Evolutionary conservation across 2,113 vertebrate genomes (phyloP).

Genomic region (Herpailurus yagouaroundi): DNA sequence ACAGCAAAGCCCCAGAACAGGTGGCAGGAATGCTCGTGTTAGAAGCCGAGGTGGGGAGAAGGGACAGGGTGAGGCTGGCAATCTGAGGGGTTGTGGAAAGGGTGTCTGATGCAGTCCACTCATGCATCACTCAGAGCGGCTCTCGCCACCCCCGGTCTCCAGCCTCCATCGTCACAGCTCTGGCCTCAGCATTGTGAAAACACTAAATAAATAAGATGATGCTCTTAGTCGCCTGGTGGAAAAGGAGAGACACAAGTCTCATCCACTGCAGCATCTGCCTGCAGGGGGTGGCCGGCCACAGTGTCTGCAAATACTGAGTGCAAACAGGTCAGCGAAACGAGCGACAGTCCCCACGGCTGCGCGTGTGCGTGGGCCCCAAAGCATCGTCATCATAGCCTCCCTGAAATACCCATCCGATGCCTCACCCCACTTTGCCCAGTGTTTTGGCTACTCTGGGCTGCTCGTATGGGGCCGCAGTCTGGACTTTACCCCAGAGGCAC

Average conservation of each 20-base stretch:
- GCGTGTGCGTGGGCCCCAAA: not conserved
- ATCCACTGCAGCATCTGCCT: too few species aligned
- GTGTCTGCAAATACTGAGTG: not conserved
- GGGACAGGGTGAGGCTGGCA: not conserved
- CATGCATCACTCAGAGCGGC: not conserved
- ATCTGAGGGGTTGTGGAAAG: not conserved
- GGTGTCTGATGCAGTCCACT: rapidly evolving
- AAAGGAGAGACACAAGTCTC: not conserved
- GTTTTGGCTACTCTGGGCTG: not conserved
- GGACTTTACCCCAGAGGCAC: not conserved
- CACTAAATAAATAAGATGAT: too few species aligned
- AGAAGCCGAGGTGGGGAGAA: not conserved
- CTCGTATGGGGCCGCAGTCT: not conserved
- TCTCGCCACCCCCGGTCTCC: not conserved
- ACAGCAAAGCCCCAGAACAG: not conserved
- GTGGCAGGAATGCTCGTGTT: rapidly evolving
- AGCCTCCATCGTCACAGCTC: not conserved
- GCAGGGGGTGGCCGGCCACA: not conserved
- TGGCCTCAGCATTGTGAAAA: not conserved
- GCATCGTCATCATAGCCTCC: not conserved
- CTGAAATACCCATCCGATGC: not conserved
- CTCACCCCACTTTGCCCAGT: not conserved
- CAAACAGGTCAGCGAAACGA: not conserved
- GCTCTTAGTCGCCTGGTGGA: not conserved
- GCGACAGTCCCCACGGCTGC: not conserved